Percentiles rank a stretch among this genome's conserved stretches.
phyloP scores from a whole-genome alignment of 2,113 vertebrate species.

The Lagopus leucura region DNA sequence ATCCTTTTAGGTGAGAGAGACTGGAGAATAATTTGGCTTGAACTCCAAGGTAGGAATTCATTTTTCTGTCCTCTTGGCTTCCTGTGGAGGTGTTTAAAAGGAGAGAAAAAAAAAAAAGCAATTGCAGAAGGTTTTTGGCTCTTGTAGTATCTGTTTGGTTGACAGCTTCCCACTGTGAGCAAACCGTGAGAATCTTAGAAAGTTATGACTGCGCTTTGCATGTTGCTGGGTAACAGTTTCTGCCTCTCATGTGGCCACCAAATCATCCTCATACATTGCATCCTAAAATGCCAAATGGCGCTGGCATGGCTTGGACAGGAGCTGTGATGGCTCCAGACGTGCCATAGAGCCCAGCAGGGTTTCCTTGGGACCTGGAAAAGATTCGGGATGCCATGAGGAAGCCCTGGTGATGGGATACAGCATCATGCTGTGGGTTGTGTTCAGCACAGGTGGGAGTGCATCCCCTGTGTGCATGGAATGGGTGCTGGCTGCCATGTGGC shows the following conservation, averaged over 20 bases:
- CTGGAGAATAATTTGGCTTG: constrained; percentile 4
- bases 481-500: neutral
- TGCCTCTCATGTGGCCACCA: neutral
- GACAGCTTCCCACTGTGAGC: neutral
- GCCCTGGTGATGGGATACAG: fast-evolving
- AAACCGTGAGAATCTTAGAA: neutral
- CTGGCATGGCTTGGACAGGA: neutral
- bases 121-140: neutral
- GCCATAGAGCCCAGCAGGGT: fast-evolving
- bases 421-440: neutral
- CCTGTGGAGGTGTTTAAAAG: constrained; percentile 16
- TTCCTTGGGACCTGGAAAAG: fast-evolving
- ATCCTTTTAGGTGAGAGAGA: neutral
- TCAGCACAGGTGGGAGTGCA: neutral
- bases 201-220: neutral
- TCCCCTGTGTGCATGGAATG: neutral
- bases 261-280: neutral
- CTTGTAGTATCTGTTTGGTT: neutral
- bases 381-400: neutral
- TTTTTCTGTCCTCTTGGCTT: neutral
- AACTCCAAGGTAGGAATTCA: neutral
- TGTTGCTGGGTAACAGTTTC: constrained; percentile 43
- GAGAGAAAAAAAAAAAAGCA: neutral
- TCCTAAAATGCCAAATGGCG: neutral
- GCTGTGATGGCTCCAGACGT: fast-evolving